These are phyloP conservation scores for Plusia festucae DNA, from an alignment of 2,888 invertebrate species.

Conservation along the genomic window DNA sequence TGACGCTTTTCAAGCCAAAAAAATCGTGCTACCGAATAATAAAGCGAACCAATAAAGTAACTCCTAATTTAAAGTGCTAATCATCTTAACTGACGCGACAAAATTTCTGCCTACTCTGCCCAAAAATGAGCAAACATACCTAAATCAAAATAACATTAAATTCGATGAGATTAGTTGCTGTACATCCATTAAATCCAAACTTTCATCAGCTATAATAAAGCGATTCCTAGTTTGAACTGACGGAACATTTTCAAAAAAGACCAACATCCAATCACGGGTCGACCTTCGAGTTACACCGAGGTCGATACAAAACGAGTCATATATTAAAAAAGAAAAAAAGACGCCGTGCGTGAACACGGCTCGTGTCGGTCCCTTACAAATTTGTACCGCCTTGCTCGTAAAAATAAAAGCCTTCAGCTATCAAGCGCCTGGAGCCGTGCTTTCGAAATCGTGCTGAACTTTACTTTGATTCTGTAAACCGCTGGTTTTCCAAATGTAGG, in stretches of 20 bases:
- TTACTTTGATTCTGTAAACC: constrained; percentile 31
- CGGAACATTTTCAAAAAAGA: constrained; percentile 46
- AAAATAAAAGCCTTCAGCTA: constrained; percentile 65
- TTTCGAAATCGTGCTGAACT: constrained; percentile 46
- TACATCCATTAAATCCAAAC: constrained; percentile 23
- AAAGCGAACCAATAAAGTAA: constrained; percentile 14
- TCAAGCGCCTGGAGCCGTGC: constrained; percentile 39
- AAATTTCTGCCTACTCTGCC: not conserved
- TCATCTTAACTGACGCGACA: not conserved
- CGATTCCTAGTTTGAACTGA: constrained; percentile 45
- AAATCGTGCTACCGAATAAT: not conserved
- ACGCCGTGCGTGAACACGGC: constrained; percentile 69
- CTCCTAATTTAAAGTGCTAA: constrained; percentile 9
- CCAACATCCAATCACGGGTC: constrained; percentile 54
- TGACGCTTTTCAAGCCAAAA: not conserved
- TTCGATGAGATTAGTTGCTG: constrained; percentile 14
- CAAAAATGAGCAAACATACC: constrained; percentile 11
- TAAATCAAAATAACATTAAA: constrained; percentile 10
- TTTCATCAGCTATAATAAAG: constrained; percentile 54
- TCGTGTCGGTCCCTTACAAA: constrained; percentile 76
- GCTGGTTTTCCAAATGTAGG: not conserved
- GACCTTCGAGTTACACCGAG: constrained; percentile 69
- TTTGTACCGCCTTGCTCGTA: constrained; percentile 72
- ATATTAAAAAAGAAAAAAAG: constrained; percentile 65
- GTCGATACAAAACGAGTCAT: constrained; percentile 71